phyloP scores from a whole-genome alignment of 35 echinoderm and acorn worm genomes.

The Amphiura filiformis region DNA sequence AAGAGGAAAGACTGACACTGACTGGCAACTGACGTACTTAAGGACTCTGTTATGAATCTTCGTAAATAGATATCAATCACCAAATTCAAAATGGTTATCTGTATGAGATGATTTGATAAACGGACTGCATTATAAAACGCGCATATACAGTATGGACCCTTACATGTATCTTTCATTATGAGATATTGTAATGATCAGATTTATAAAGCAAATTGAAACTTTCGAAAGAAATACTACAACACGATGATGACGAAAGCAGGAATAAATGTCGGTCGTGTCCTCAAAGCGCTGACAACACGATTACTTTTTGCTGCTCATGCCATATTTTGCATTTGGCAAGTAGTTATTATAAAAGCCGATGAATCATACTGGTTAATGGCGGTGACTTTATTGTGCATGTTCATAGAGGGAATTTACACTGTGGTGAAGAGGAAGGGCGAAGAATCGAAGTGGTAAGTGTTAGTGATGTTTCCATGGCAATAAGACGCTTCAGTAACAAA shows the following conservation, averaged over 20 bases:
- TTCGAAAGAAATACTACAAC: not conserved
- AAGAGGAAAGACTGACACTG: no score
- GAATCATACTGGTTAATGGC: conserved; percentile 36
- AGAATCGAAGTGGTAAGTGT: conserved; percentile 95
- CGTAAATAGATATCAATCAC: no score
- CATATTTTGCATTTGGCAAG: conserved; percentile 39
- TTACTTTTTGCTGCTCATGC: conserved; percentile 65
- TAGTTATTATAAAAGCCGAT: conserved; percentile 17
- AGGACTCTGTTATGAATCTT: no score
- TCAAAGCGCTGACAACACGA: conserved; percentile 68
- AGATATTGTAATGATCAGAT: not conserved
- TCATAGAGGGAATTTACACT: conserved; percentile 75
- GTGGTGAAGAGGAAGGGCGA: conserved; percentile 75
- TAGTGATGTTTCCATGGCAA: not conserved
- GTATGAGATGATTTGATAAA: not conserved
- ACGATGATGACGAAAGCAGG: not conserved
- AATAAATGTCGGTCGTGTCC: not conserved
- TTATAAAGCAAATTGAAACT: not conserved
- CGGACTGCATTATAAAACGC: not conserved
- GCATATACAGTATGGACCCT: not conserved
- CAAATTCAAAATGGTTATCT: no score
- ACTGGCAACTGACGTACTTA: no score
- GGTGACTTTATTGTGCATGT: conserved; percentile 47
- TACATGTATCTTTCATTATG: not conserved
- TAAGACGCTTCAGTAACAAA: no score